A percentile compares a stretch with the other conserved stretches of the same genome.
phyloP scores from a whole-genome alignment of 2,888 invertebrate species.

The Papilio protenor region DNA sequence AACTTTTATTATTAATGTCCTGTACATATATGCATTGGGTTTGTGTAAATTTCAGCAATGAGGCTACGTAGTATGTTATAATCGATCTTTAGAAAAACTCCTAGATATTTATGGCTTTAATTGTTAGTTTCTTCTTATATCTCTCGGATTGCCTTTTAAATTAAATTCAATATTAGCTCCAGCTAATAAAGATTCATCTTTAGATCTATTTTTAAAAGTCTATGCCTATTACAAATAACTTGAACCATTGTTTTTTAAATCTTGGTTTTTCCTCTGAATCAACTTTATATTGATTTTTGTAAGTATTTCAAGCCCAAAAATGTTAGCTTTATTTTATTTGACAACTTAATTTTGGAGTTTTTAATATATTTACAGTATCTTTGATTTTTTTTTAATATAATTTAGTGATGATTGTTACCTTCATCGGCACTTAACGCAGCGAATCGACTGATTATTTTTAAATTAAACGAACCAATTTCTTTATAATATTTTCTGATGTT shows the following conservation, averaged over 20 bases:
- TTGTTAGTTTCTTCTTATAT: conserved; percentile 37
- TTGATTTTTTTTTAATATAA: not conserved
- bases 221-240: no score
- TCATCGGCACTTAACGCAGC: conserved; percentile 42
- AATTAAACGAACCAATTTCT: conserved; percentile 48
- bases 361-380: not conserved
- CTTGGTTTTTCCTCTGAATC: not conserved
- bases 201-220: no score
- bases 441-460: conserved; percentile 70
- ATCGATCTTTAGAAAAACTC: not conserved
- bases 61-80: conserved; percentile 25
- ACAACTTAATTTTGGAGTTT: not conserved
- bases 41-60: conserved; percentile 12
- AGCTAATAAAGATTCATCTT: no score
- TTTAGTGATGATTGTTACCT: conserved; percentile 35
- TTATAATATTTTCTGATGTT: conserved; percentile 59
- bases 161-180: no score
- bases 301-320: not conserved
- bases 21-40: not conserved
- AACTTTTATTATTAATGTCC: not conserved
- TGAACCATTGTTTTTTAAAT: no score
- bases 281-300: not conserved
- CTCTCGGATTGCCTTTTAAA: not conserved
- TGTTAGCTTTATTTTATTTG: conserved; percentile 8
- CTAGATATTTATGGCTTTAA: conserved; percentile 32